Evolutionary conservation across 2,113 vertebrate species (phyloP).

Genomic region (Pseudorasbora parva): DNA sequence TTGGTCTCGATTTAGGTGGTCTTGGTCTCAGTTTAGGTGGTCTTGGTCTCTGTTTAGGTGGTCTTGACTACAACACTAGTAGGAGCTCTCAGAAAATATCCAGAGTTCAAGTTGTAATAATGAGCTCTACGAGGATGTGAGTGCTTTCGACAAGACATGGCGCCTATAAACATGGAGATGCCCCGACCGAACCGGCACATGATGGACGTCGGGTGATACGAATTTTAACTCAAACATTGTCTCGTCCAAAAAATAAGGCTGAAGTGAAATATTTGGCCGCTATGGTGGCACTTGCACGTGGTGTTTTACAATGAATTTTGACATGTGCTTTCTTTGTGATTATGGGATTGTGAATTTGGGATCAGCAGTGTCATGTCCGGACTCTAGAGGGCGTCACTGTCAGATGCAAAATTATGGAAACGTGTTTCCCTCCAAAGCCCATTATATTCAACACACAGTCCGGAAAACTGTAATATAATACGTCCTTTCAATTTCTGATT

Average conservation of each 20-base stretch:
- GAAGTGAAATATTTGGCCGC: background rate
- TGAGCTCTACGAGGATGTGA: no score
- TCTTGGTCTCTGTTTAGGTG: no score
- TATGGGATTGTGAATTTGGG: background rate
- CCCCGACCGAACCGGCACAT: no score
- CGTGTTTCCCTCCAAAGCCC: background rate
- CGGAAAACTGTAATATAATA: background rate
- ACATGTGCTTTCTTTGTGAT: background rate
- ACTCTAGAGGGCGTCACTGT: constrained; percentile 16
- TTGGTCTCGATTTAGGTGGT: no score
- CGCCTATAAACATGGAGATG: no score
- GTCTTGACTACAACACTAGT: no score
- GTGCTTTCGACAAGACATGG: no score
- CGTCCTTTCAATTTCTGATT: background rate
- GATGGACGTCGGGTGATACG: no score
- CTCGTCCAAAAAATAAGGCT: background rate
- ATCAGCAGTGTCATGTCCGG: background rate
- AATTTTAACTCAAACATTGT: no score
- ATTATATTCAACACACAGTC: background rate
- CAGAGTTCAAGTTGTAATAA: no score
- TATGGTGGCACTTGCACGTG: background rate
- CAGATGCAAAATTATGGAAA: background rate
- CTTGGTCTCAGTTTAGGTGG: no score
- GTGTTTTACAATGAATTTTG: background rate
- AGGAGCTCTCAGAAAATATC: no score